phyloP scores from a whole-genome alignment of 2,113 vertebrate genomes.

The Hemichromis elongatus region DNA sequence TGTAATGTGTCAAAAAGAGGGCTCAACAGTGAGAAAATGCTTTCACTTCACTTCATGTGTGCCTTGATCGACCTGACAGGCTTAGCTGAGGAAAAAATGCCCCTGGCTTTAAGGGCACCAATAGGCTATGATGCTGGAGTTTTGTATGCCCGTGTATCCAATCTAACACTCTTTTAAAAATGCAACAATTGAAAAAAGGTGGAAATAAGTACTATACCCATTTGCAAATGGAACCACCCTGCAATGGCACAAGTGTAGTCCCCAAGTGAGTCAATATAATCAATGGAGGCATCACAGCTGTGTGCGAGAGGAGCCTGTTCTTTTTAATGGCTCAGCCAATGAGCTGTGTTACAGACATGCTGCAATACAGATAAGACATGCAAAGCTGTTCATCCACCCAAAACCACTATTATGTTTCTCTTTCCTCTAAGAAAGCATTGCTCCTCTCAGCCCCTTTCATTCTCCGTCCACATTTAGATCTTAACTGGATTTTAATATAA shows the following conservation, averaged over 20 bases:
- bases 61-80: constrained; percentile 40
- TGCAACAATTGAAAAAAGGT: background rate
- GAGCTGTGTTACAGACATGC: constrained; percentile 39
- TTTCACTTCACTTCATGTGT: constrained; percentile 27
- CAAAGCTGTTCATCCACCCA: background rate
- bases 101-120: constrained; percentile 21
- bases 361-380: constrained; percentile 25
- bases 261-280: constrained; percentile 38
- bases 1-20: constrained; percentile 34
- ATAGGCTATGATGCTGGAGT: background rate
- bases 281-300: constrained; percentile 30
- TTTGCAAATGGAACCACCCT: background rate
- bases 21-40: constrained; percentile 26
- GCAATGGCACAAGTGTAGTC: constrained; percentile 24
- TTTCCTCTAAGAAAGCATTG: background rate
- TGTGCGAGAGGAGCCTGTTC: constrained; percentile 6
- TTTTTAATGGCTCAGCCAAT: constrained; percentile 35
- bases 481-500: background rate
- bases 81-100: constrained; percentile 33
- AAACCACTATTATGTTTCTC: background rate
- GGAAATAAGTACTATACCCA: background rate
- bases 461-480: background rate
- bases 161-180: background rate
- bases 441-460: background rate
- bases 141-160: background rate